phyloP scores from a whole-genome alignment of 2,113 vertebrate species.

The Chaetura pelagica region DNA sequence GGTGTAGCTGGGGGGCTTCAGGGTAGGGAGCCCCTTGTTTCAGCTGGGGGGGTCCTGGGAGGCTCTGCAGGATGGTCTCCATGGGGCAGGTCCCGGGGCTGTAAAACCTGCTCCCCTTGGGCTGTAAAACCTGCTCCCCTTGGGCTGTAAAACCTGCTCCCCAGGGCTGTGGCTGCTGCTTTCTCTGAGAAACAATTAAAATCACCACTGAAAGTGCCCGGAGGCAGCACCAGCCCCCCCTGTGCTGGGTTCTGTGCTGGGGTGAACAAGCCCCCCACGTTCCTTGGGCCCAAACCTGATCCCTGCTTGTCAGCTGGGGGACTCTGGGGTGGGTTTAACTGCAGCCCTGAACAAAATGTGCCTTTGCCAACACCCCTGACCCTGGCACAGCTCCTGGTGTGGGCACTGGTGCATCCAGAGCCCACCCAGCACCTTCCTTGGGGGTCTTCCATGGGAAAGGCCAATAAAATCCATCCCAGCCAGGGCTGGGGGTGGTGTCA shows the following conservation, averaged over 20 bases:
- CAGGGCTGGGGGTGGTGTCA: background rate
- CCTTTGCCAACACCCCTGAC: background rate
- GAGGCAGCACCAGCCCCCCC: background rate
- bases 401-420: background rate
- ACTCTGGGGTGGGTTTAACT: background rate
- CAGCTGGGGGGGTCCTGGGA: background rate
- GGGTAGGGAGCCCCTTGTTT: background rate
- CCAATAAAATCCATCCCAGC: background rate
- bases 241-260: background rate
- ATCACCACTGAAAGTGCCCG: background rate
- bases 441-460: background rate
- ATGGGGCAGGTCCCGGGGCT: no score
- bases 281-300: no score
- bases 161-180: background rate
- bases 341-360: background rate
- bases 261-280: background rate
- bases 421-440: background rate
- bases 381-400: background rate
- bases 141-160: no score
- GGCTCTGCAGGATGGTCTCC: background rate
- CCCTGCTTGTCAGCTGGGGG: background rate
- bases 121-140: background rate
- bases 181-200: constrained; percentile 50
- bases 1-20: background rate
- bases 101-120: background rate